A percentile compares a stretch with the other conserved stretches of the same genome.
phyloP scores from a whole-genome alignment of 2,888 invertebrate species.

The Drosophila paranaensis region DNA sequence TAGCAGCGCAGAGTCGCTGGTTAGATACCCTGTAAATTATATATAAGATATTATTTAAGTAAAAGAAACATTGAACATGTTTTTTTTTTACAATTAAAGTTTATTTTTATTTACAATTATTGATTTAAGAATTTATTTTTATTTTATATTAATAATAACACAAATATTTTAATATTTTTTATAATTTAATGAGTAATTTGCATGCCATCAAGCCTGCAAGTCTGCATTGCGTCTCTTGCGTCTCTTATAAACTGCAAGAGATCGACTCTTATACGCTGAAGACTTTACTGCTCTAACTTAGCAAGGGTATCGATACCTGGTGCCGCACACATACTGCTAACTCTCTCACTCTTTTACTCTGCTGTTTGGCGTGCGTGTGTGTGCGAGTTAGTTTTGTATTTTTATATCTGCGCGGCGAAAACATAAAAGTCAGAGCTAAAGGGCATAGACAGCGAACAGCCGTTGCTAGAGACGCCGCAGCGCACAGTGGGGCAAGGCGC shows the following conservation, averaged over 20 bases:
- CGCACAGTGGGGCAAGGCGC: conserved; percentile 60
- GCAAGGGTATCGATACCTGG: conserved; percentile 50
- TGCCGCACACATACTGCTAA: conserved; percentile 28
- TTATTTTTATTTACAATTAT: too few species aligned
- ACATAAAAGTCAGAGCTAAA: conserved; percentile 76
- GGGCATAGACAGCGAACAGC: conserved; percentile 73
- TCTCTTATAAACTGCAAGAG: conserved; percentile 3
- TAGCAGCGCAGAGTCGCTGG: not conserved
- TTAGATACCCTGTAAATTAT: conserved; percentile 30
- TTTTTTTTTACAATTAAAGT: too few species aligned
- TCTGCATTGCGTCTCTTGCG: too few species aligned
- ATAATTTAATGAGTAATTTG: too few species aligned
- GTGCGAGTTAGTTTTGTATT: conserved; percentile 51
- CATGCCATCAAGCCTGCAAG: not conserved
- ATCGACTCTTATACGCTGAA: conserved; percentile 13
- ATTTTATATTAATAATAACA: not conserved
- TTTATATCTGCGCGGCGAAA: conserved; percentile 69
- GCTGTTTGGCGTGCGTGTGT: conserved; percentile 8
- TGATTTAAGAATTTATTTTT: too few species aligned
- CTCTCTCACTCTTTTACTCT: not conserved
- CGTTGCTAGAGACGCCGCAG: conserved; percentile 49
- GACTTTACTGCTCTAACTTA: conserved; percentile 27
- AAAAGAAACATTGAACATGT: too few species aligned
- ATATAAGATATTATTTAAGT: too few species aligned
- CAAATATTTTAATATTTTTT: too few species aligned